Evolutionary conservation across 2,888 invertebrate species (phyloP).

Genomic region (Lissonota sp.): DNA sequence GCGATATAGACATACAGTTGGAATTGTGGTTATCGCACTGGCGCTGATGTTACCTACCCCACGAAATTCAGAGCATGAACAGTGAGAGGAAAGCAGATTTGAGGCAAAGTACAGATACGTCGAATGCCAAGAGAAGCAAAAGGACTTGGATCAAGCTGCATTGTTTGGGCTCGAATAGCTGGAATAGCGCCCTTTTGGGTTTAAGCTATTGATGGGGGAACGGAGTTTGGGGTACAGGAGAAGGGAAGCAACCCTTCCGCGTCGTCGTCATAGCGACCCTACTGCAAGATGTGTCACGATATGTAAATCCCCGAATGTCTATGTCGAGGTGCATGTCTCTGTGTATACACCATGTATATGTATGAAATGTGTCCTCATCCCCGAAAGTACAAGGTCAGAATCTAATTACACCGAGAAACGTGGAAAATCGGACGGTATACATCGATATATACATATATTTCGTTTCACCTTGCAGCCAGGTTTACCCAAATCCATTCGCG

Average conservation of each 20-base stretch:
- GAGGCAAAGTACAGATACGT: not conserved
- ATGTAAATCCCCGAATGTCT: constrained; percentile 52
- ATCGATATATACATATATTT: not conserved
- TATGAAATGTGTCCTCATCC: not conserved
- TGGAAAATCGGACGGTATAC: constrained; percentile 36
- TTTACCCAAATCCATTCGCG: not conserved
- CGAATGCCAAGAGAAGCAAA: not conserved
- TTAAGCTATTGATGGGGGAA: not conserved
- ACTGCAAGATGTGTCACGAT: constrained; percentile 63
- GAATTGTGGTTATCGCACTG: constrained; percentile 20
- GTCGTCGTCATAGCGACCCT: constrained; percentile 63
- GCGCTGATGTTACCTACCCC: constrained; percentile 34
- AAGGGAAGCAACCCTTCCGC: constrained; percentile 58
- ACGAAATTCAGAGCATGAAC: constrained; percentile 44
- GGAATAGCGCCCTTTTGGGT: too few relatives aligned
- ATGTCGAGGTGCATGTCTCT: constrained; percentile 3
- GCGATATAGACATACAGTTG: not conserved
- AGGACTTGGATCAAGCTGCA: too few relatives aligned
- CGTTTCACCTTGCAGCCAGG: constrained; percentile 4
- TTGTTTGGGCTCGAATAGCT: too few relatives aligned
- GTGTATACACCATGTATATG: not conserved
- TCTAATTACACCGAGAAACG: constrained; percentile 48
- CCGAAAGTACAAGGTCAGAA: constrained; percentile 39
- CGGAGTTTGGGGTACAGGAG: constrained; percentile 4
- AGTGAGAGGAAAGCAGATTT: constrained; percentile 16